phyloP scores from a whole-genome alignment of 2,888 invertebrate genomes.

The Sycophila texana region DNA sequence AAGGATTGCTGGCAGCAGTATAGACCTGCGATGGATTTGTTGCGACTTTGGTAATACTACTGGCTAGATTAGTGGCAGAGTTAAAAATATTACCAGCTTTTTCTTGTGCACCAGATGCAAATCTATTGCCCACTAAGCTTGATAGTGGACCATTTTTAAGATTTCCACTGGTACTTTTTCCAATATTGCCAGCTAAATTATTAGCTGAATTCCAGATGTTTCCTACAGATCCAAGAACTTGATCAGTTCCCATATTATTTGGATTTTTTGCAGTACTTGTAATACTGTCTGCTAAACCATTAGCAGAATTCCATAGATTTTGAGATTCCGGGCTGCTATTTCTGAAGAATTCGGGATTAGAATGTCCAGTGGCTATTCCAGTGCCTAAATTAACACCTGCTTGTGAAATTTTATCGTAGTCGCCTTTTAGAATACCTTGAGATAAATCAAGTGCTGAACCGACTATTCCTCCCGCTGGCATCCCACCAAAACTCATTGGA shows the following conservation, averaged over 20 bases:
- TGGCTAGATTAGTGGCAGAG: constrained; percentile 31
- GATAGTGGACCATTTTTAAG: constrained; percentile 5
- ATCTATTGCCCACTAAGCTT: neutral
- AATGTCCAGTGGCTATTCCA: constrained; percentile 13
- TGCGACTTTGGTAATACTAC: constrained; percentile 10
- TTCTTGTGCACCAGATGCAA: too few relatives aligned
- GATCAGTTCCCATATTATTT: neutral
- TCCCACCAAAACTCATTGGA: neutral
- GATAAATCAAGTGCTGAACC: constrained; percentile 11
- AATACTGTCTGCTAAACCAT: constrained; percentile 36
- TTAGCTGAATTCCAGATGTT: constrained; percentile 36
- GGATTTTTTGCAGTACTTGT: neutral
- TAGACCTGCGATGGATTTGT: neutral
- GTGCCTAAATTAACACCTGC: constrained; percentile 23
- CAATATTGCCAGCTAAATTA: constrained; percentile 30
- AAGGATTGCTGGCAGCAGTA: neutral
- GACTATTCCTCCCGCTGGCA: neutral
- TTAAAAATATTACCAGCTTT: constrained; percentile 1
- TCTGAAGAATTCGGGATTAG: neutral
- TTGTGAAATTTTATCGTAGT: neutral
- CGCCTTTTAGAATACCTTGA: neutral
- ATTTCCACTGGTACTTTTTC: neutral
- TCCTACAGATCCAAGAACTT: constrained; percentile 10
- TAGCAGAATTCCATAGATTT: constrained; percentile 22
- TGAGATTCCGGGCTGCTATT: neutral